Evolutionary conservation across 2,797 vertebrate genomes (phyloP).

Genomic region (Delichon dasypus): DNA sequence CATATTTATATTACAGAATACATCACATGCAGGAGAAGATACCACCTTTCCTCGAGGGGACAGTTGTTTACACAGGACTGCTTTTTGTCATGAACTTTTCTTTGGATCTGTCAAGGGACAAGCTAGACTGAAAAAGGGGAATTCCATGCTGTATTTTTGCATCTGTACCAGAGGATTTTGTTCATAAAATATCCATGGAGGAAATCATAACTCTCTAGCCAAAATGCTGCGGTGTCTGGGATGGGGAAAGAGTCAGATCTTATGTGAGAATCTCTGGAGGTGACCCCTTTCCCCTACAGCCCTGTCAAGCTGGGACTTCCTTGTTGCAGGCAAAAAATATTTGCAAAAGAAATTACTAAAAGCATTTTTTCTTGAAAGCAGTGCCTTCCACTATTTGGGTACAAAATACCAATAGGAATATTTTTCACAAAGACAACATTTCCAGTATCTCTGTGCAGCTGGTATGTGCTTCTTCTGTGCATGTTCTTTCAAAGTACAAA

Average conservation of each 20-base stretch:
- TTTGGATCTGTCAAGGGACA: not conserved
- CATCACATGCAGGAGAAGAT: not conserved
- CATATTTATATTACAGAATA: not conserved
- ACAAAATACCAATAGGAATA: not conserved
- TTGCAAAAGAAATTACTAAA: not conserved
- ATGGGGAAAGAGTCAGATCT: not conserved
- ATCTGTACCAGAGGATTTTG: not conserved
- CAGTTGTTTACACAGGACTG: not conserved
- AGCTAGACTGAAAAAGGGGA: not conserved
- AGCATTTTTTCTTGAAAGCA: not conserved
- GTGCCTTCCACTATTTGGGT: not conserved
- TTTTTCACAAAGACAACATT: not conserved
- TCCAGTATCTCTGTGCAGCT: not conserved
- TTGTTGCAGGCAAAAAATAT: not conserved
- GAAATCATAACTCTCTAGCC: not conserved
- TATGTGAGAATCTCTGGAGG: not conserved
- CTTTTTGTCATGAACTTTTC: not conserved
- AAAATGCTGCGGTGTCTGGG: not conserved
- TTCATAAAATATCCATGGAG: not conserved
- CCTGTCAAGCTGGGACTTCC: not conserved
- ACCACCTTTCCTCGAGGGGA: not conserved
- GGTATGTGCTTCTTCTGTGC: not conserved
- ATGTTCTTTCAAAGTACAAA: not conserved
- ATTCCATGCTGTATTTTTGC: not conserved
- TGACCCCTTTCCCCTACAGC: not conserved